Evolutionary conservation across 2,113 vertebrate genomes (phyloP).

Genomic region (Macrotus californicus): DNA sequence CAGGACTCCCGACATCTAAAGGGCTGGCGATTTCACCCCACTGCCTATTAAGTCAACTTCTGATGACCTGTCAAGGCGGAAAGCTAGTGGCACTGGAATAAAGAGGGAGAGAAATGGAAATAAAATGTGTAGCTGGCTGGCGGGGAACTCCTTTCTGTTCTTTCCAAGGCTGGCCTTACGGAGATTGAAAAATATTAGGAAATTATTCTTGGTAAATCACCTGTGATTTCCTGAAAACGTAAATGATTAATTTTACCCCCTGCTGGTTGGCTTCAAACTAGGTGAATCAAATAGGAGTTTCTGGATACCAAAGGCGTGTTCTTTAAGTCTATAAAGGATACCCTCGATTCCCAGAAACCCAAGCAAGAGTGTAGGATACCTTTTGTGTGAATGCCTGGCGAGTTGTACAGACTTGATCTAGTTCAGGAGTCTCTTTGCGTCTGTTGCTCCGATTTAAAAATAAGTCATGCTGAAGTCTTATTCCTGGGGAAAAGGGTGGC

Average conservation of each 20-base stretch:
- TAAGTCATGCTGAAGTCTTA: not conserved
- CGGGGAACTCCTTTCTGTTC: not conserved
- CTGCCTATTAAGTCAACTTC: conserved; percentile 90
- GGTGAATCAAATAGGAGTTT: not conserved
- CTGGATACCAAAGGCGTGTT: not conserved
- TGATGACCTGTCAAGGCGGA: conserved; percentile 83
- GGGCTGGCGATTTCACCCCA: conserved; percentile 83
- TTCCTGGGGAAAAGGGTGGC: not conserved
- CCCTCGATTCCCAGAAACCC: not conserved
- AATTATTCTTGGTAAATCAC: not conserved
- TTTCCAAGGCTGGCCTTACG: not conserved
- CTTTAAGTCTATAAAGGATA: not conserved
- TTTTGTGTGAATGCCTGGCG: not conserved
- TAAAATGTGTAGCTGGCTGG: fast-evolving
- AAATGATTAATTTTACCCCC: not conserved
- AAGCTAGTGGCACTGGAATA: conserved; percentile 59
- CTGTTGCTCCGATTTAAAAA: not conserved
- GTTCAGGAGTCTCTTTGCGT: not conserved
- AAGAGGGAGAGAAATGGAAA: not conserved
- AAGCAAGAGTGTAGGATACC: too few relatives aligned
- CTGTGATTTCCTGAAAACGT: not conserved
- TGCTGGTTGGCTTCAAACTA: not conserved
- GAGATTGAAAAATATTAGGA: not conserved
- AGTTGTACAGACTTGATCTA: not conserved
- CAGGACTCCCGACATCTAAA: conserved; percentile 82